Conservation (phyloP, 2,888 invertebrate species). For the Cephus nigrinus region DNA sequence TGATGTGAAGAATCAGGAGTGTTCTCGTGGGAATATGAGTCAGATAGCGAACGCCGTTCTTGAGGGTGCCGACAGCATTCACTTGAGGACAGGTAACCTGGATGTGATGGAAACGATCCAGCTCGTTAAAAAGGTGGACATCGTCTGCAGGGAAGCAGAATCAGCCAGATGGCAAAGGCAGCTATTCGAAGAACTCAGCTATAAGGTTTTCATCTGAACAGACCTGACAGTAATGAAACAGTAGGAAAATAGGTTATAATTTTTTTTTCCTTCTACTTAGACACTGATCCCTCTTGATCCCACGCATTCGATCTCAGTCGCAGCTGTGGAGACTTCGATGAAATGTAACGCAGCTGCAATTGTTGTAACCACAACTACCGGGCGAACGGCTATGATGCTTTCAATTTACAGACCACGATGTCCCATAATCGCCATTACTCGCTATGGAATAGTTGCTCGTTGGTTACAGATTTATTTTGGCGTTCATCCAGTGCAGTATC, state of each 20-base stretch:
- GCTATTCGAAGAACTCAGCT: slow-evolving; percentile 51
- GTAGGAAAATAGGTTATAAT: background rate
- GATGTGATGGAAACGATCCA: slow-evolving; percentile 73
- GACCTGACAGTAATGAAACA: background rate
- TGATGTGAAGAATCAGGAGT: slow-evolving; percentile 70
- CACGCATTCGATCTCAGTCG: slow-evolving; percentile 77
- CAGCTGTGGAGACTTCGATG: slow-evolving; percentile 80
- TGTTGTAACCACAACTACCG: slow-evolving; percentile 74
- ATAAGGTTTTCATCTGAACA: slow-evolving; percentile 30
- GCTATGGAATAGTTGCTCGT: slow-evolving; percentile 72
- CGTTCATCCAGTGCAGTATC: slow-evolving; percentile 74
- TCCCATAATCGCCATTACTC: slow-evolving; percentile 77
- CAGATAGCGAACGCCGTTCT: slow-evolving; percentile 80
- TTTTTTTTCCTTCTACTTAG: slow-evolving; percentile 47
- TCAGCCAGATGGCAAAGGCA: slow-evolving; percentile 73
- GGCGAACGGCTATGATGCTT: slow-evolving; percentile 73
- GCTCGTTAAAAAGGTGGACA: slow-evolving; percentile 65
- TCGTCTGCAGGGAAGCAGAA: slow-evolving; percentile 77
- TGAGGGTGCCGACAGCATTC: slow-evolving; percentile 78
- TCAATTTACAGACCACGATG: slow-evolving; percentile 78
- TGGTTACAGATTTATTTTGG: slow-evolving; percentile 77
- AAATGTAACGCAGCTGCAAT: slow-evolving; percentile 77
- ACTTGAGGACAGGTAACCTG: slow-evolving; percentile 78
- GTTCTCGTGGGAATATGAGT: slow-evolving; percentile 74
- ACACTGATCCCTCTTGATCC: slow-evolving; percentile 72